phyloP scores from a whole-genome alignment of 2,888 invertebrate genomes.

The Girardia tigrina region DNA sequence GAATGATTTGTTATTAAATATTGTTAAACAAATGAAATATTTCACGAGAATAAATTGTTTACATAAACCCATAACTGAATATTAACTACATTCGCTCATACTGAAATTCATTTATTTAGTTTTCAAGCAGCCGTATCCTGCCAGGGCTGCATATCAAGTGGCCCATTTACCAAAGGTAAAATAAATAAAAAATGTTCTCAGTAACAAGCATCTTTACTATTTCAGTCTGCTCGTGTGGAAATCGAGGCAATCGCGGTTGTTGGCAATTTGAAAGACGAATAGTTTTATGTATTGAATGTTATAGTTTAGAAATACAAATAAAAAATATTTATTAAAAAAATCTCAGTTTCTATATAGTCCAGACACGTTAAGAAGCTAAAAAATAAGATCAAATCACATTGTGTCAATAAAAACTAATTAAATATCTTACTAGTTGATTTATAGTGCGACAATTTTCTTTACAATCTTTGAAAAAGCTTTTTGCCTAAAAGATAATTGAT shows the following conservation, averaged over 20 bases:
- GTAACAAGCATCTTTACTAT: not conserved
- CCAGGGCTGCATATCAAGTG: not conserved
- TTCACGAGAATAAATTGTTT: no score
- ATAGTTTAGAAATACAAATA: not conserved
- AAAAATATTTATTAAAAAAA: not conserved
- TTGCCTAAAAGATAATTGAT: no score
- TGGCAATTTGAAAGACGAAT: not conserved
- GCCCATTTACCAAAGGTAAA: not conserved
- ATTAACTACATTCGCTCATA: no score
- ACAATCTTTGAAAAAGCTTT: no score
- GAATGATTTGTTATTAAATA: no score
- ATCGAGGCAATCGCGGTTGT: not conserved
- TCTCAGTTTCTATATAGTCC: not conserved
- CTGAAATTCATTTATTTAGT: no score
- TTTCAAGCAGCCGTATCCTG: slow-evolving; percentile 16
- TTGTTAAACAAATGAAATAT: no score
- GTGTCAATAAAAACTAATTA: no score
- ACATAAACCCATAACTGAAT: no score
- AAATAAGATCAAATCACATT: no score
- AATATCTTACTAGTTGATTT: no score
- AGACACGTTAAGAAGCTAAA: not conserved
- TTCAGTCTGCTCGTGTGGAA: not conserved
- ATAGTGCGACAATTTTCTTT: no score
- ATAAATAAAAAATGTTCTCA: not conserved
- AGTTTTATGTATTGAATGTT: not conserved